Percentiles rank a stretch among this genome's conserved stretches.
These are phyloP conservation scores for Phaenicophaeus curvirostris DNA, from an alignment of 2,797 vertebrate genomes.

Conservation along the genomic window DNA sequence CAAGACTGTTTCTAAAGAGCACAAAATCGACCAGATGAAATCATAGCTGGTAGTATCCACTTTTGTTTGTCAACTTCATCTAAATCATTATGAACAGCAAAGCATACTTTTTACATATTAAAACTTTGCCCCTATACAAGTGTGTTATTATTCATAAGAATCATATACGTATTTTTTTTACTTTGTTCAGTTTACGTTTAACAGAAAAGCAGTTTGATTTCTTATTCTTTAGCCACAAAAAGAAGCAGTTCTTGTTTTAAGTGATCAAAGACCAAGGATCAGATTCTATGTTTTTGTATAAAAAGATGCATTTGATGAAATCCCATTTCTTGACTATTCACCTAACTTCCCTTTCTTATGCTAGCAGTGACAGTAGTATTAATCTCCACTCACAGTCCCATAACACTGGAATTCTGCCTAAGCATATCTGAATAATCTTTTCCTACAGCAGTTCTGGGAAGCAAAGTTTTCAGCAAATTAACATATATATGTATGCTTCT, in stretches of 20 bases:
- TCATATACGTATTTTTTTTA: background rate
- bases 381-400: background rate
- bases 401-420: background rate
- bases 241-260: background rate
- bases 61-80: background rate
- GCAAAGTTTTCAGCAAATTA: background rate
- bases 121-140: background rate
- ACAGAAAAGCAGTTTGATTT: background rate
- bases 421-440: background rate
- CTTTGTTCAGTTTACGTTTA: background rate
- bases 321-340: background rate
- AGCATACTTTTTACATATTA: background rate
- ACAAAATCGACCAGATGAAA: background rate
- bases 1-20: background rate
- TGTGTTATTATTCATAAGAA: background rate
- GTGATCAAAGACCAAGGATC: background rate
- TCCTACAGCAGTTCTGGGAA: background rate
- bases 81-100: background rate
- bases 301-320: background rate
- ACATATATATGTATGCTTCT: background rate
- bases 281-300: background rate
- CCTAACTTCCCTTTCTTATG: background rate
- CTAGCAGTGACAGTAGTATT: background rate
- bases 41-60: background rate
- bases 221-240: background rate